Base-by-base conservation (phyloP, 2,113 vertebrate genomes). In the Pungitius pungitius region DNA sequence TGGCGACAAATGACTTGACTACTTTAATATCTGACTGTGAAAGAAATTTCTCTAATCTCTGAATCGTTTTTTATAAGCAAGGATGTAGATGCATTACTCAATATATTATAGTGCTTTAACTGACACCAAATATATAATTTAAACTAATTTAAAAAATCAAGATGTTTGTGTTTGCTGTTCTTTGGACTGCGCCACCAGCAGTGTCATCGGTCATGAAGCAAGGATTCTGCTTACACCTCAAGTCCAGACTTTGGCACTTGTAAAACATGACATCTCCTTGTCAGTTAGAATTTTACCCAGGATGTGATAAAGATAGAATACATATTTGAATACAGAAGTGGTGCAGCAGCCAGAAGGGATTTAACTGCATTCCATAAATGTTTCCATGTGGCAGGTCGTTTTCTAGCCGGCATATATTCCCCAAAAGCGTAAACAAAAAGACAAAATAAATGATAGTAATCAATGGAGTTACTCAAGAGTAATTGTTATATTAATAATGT, bases 291-390 rank as follows among this genome's bases (percentile, higher is more conserved):
- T 11, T 12, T 51, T 12, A 24, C 49, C 49, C n/a, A 52, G 1
- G 49, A 52, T 52, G n/a, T 22, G 22, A 51, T 22, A 51, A 22
- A 51, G 18, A 47, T 47, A n/a, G 47, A 51, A 55, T 55, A 55
- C 22, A 55, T 13, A 57, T 15, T 42, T 51, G 27, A 64, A 52
- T 18, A 20, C 14, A 8, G 47, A 10, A 57, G n/a, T 52, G 58
- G 35, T 30, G 49, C 47, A 55, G 18, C 27, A 56, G 35, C 11
- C 7, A 0, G 6, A 18, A 51, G 20, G 3, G 1, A 68, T 56
- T 67, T 22, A 37, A 45, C 30, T 49, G 27, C 26, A 18, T 75
- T 75, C 64, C 15, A 59, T 65, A 63, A 69, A 27, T 61, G 39
- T 42, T 61, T 13, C 22, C 8, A 40, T 24, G 57, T n/a, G 39